A percentile compares a stretch with the other conserved stretches of the same genome.
phyloP scores from a whole-genome alignment of 2,797 vertebrate species.

The Brotula barbata region DNA sequence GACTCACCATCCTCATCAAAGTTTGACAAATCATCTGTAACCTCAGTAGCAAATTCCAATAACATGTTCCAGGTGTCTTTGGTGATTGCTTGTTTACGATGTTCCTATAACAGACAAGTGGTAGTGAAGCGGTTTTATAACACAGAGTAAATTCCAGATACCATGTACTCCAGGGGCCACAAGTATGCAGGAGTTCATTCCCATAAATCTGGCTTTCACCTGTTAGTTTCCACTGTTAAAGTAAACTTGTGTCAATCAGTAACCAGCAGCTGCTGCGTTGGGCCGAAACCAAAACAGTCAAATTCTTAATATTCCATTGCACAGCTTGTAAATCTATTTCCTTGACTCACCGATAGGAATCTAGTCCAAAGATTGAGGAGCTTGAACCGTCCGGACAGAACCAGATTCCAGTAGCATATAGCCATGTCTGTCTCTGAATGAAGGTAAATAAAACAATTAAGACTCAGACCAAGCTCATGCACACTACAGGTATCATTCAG shows the following conservation, averaged over 20 bases:
- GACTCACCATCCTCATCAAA: constrained; percentile 95
- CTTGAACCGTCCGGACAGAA: constrained; percentile 94
- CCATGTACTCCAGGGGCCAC: not conserved
- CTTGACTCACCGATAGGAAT: constrained; percentile 93
- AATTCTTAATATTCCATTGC: not conserved
- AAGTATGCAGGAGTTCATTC: constrained; percentile 14
- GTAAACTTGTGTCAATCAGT: not conserved
- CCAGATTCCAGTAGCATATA: constrained; percentile 98
- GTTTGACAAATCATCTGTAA: constrained; percentile 98
- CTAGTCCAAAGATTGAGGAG: constrained; percentile 99
- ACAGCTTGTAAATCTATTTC: not conserved
- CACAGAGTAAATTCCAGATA: not conserved
- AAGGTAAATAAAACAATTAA: constrained; percentile 47
- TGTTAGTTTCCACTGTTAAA: not conserved
- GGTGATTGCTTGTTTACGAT: constrained; percentile 97
- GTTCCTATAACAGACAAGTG: constrained; percentile 80
- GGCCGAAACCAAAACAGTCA: not conserved
- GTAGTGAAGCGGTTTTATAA: not conserved
- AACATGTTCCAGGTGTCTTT: constrained; percentile 99
- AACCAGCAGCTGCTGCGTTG: not conserved
- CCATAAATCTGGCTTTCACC: not conserved
- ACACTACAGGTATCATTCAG: not conserved
- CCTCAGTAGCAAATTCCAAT: constrained; percentile 98
- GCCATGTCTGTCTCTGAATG: constrained; percentile 96
- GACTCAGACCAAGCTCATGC: not conserved